phyloP scores from a whole-genome alignment of 2,113 vertebrate species.

The Leucosticte australis region DNA sequence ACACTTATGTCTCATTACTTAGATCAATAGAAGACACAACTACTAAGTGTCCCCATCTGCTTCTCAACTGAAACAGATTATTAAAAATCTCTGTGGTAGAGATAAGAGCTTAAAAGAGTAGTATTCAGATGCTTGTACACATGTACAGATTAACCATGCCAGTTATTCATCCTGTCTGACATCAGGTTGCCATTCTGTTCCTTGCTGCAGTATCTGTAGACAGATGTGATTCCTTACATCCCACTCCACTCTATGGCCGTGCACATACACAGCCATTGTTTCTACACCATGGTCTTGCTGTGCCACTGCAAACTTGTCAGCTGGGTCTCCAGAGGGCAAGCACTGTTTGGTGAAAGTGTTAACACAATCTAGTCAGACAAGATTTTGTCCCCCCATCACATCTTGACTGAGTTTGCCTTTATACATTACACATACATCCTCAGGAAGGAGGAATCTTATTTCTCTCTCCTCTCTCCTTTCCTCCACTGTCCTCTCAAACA shows the following conservation, averaged over 20 bases:
- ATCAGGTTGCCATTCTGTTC: background rate
- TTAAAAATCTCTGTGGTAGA: background rate
- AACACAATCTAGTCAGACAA: background rate
- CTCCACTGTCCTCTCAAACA: background rate
- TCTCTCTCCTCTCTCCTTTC: background rate
- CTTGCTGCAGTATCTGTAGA: background rate
- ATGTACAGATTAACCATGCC: background rate
- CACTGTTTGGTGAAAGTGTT: background rate
- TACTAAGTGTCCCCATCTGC: background rate
- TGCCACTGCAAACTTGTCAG: background rate
- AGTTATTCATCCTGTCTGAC: background rate
- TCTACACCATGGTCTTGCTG: background rate
- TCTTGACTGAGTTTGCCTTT: background rate
- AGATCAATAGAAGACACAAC: background rate
- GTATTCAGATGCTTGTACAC: background rate
- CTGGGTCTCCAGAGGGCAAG: background rate
- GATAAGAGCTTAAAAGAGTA: background rate
- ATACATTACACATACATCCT: background rate
- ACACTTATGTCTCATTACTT: background rate
- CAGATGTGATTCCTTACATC: background rate
- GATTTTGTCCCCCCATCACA: background rate
- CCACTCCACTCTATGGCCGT: background rate
- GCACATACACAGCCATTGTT: background rate
- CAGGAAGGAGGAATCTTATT: background rate
- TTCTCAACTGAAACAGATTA: background rate